Evolutionary conservation across 2,888 invertebrate genomes (phyloP).

Genomic region (Cyrtodaria siliqua): DNA sequence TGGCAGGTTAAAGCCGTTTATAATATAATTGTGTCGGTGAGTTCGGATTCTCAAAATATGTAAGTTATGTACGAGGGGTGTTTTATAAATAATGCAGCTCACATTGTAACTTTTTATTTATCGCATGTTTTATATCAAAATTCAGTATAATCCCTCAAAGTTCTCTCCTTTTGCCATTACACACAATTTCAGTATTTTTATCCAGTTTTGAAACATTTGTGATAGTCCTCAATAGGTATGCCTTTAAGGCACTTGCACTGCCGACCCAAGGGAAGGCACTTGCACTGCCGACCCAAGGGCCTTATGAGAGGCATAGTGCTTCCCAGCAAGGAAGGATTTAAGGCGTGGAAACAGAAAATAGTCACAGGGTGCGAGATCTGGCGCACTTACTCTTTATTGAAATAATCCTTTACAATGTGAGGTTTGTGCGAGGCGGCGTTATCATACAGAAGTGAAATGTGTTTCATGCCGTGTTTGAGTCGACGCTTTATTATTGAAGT

Average conservation of each 20-base stretch:
- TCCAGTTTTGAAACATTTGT: slow-evolving; percentile 11
- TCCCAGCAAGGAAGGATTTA: slow-evolving; percentile 1
- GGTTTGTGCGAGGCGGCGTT: slow-evolving; percentile 14
- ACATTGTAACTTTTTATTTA: no score
- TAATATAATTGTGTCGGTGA: no score
- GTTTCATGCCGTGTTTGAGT: not conserved
- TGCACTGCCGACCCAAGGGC: not conserved
- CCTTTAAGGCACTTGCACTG: not conserved
- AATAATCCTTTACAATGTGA: slow-evolving; percentile 1
- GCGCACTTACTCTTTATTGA: slow-evolving; percentile 3
- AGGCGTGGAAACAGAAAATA: slow-evolving; percentile 5
- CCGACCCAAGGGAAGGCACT: not conserved
- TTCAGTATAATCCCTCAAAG: no score
- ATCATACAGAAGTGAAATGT: slow-evolving; percentile 15
- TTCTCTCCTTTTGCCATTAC: not conserved
- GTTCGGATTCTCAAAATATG: no score
- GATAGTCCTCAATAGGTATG: not conserved
- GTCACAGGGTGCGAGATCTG: not conserved
- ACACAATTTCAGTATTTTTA: slow-evolving; percentile 9
- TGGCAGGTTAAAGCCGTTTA: no score
- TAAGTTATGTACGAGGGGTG: no score
- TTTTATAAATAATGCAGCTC: no score
- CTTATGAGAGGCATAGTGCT: not conserved
- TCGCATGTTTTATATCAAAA: no score
- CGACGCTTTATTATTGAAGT: slow-evolving; percentile 11